Percentiles rank a stretch among this genome's conserved stretches.
These are phyloP conservation scores for Parus major DNA, from an alignment of 2,113 vertebrate genomes.

Conservation along the genomic window DNA sequence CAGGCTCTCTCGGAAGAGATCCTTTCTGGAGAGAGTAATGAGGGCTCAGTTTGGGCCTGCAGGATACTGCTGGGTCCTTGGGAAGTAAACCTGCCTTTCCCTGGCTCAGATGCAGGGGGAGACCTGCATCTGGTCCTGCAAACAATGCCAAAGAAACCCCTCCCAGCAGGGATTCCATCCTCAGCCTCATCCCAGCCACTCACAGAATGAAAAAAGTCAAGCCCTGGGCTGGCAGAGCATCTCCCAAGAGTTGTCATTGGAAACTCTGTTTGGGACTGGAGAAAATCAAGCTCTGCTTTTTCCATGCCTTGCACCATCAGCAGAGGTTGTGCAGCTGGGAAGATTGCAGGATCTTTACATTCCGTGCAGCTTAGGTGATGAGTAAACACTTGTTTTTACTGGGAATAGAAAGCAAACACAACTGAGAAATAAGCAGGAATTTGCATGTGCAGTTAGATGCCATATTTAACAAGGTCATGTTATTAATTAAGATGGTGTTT, in stretches of 20 bases:
- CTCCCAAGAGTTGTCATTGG: no score
- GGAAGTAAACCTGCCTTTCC: neutral
- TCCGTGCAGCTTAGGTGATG: neutral
- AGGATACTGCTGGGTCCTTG: neutral
- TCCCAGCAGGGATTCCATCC: neutral
- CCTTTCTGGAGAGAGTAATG: neutral
- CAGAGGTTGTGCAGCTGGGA: neutral
- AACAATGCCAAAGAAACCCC: neutral
- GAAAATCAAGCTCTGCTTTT: neutral
- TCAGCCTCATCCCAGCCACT: neutral
- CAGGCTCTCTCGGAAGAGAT: neutral
- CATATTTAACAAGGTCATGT: slow-evolving; percentile 46
- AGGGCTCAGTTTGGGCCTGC: neutral
- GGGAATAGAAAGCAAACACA: neutral
- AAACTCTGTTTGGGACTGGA: neutral
- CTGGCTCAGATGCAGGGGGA: neutral
- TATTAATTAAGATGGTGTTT: slow-evolving; percentile 55
- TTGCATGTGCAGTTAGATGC: slow-evolving; percentile 12
- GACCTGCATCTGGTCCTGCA: neutral
- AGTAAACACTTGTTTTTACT: slow-evolving; percentile 20
- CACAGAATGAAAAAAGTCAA: neutral
- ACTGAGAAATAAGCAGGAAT: slow-evolving; percentile 40
- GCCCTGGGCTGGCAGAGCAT: neutral
- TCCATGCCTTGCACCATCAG: neutral
- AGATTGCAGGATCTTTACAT: neutral